Evolutionary conservation across 2,888 invertebrate genomes (phyloP), one percentile per base, ranked within the genome.

Genomic region (Ennomos fuscantarius): DNA sequence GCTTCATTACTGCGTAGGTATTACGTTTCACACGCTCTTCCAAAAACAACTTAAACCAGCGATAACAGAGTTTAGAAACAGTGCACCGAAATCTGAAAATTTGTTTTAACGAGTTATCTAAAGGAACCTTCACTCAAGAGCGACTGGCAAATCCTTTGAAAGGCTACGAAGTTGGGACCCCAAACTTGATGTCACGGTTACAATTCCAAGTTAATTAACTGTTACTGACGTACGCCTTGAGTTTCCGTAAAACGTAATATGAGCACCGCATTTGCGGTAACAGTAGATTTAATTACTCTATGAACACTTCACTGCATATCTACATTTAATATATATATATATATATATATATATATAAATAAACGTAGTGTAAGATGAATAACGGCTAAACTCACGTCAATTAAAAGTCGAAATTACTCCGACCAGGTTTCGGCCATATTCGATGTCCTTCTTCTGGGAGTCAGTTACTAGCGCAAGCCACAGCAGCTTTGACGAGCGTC

Each of bases 201-300:
- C 76, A 82, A 81, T 82, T 79, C 72, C 72, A 75, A 81, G 76
- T 81, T 83, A 83, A 84, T 84, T 83, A 78, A 76, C 79, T 74
- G 70, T 69, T 71, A 68, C 68, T 66, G 65, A 66, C 67, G 55
- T 63, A 51, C 61, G 63, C 65, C 61, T 65, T 64, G 62, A 75
- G 68, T 74, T 73, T 74, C 71, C 71, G 69, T 76, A 70, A 76
- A 75, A 76, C 70, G 69, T 37, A 3, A 13, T 44, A 15, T 45
- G 35, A 45, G 35, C 10, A 13, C 33, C 43, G 8, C 34, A 34
- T 44, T 10, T 34, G 44, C 9, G 44, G 24, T 24, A 44, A 34
- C 12, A 44, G 13, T 44, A 44, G 33, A 44, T 44, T 44, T 33
- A 34, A 34, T 44, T 44, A 13, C 33, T 41, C 15, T 31, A 15